These are phyloP conservation scores for Boloria selene DNA, from an alignment of 2,888 invertebrate genomes.

Conservation along the genomic window DNA sequence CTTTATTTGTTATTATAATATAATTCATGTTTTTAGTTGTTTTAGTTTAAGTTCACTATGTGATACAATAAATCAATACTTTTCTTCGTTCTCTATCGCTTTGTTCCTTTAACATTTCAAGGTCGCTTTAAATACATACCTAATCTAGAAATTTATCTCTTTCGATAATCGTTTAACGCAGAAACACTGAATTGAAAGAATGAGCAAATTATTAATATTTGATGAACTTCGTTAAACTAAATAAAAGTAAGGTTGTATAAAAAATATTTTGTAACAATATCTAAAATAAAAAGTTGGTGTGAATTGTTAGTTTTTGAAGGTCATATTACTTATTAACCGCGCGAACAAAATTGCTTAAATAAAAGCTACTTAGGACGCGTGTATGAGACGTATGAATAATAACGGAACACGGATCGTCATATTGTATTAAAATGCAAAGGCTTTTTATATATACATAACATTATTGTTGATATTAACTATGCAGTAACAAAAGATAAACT, in stretches of 20 bases:
- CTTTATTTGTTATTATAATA: too few species aligned
- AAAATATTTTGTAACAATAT: neutral
- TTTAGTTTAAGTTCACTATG: too few species aligned
- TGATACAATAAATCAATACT: too few species aligned
- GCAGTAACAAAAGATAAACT: conserved; percentile 1
- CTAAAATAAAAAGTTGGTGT: neutral
- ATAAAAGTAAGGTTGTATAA: neutral
- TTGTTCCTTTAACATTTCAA: neutral
- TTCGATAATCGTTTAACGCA: conserved; percentile 8
- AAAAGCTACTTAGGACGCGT: conserved; percentile 17
- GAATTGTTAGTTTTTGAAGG: too few species aligned
- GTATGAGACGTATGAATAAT: conserved; percentile 6
- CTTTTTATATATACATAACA: neutral
- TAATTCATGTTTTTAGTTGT: too few species aligned
- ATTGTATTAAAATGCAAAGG: conserved; percentile 5
- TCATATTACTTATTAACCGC: conserved; percentile 18
- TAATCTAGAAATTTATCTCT: conserved; percentile 8
- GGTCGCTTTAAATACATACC: neutral
- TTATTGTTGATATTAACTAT: neutral
- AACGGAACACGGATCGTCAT: conserved; percentile 7
- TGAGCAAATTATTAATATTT: conserved; percentile 1
- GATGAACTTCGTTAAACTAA: too few species aligned
- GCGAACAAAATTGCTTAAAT: conserved; percentile 10
- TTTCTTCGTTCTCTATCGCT: too few species aligned
- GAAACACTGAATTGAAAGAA: neutral